Base-by-base conservation (phyloP, 2,888 invertebrate species). In the Sicus ferrugineus region DNA sequence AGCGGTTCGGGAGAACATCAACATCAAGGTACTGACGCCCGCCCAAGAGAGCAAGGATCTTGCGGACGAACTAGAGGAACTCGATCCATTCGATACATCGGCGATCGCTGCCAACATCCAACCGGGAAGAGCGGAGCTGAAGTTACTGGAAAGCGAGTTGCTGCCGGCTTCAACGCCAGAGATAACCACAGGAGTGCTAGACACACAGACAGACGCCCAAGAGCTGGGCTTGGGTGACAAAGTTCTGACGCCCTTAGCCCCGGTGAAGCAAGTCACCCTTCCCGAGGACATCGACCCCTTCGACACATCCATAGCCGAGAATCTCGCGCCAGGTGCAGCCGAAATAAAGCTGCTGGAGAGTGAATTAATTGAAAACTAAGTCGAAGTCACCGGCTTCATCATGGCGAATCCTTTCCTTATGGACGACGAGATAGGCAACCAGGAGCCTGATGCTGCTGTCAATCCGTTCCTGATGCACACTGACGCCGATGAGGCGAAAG, bases 351-450 rank as follows among this genome's bases (percentile, higher is more conserved):
- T 93, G 48, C 80, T 94, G 23, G 93, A 93, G 75, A 92, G 88
- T 81, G 93, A 93, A 80, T 87, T 94, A 70, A 91, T 91, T 75
- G 87, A 90, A 70, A 78, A 80, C 28, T 85, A 83, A 75, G 21
- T 16, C 23, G 34, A 62, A 31, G 21, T 31, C 19, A 30, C 28
- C 31, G 21, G 28, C 70, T 50, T 73, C 72, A 88, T 81, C 73
- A 92, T 92, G 92, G 92, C 92, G 58, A 94, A 94, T 87, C 94
- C 94, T 26, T 94, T 94, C 81, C 86, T 94, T 68, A 92, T 92
- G 87, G 89, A 89, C 81, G 91, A 89, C 73, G 93, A 93, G 77
- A 88, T 90, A 64, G 86, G 87, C 38, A 84, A 87, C 3, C 87
- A 88, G 42, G 87, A 87, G 38, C 76, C 75, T 61, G 84, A 81